phyloP scores from a whole-genome alignment of 2,113 vertebrate species.

The Petromus typicus region DNA sequence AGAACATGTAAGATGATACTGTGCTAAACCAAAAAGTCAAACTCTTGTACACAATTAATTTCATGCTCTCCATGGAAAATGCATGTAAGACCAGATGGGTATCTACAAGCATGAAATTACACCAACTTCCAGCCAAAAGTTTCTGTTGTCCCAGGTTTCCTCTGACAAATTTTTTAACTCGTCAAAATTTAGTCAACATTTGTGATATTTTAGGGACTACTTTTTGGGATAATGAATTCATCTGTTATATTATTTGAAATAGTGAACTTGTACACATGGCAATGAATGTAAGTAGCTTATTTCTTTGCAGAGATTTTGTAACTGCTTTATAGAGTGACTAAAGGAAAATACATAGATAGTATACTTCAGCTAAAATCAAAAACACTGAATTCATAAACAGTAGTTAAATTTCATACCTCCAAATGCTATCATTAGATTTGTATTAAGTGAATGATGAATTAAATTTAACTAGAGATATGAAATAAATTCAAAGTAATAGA shows the following conservation, averaged over 20 bases:
- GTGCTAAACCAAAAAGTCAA: neutral
- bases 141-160: neutral
- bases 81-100: neutral
- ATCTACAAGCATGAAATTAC: neutral
- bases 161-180: conserved; percentile 24
- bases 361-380: neutral
- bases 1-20: neutral
- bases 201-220: neutral
- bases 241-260: neutral
- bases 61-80: conserved; percentile 50
- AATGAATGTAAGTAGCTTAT: neutral
- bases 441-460: neutral
- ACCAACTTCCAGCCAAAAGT: neutral
- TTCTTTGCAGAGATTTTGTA: neutral
- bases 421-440: conserved; percentile 10
- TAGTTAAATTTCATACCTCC: conserved; percentile 35
- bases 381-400: neutral
- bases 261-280: neutral
- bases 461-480: neutral
- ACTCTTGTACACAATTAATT: neutral
- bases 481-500: neutral
- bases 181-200: conserved; percentile 13
- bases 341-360: neutral
- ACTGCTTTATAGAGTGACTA: neutral
- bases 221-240: conserved; percentile 26